Evolutionary conservation across 2,888 invertebrate genomes (phyloP).

Genomic region (Aphrophora alni): DNA sequence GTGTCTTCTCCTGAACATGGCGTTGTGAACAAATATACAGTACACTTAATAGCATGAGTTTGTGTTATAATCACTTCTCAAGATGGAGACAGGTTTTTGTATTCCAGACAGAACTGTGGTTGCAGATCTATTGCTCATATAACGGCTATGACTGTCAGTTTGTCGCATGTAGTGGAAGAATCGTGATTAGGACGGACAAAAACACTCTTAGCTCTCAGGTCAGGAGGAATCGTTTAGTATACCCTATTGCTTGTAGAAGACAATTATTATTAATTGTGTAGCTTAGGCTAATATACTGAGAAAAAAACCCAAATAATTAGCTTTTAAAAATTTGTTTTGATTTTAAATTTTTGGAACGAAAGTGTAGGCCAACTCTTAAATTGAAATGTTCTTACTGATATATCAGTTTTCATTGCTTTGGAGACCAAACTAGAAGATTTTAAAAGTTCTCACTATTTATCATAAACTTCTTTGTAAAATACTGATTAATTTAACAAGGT

Average conservation of each 20-base stretch:
- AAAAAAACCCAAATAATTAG: too few relatives aligned
- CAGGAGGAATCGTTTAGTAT: neutral
- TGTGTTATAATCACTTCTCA: neutral
- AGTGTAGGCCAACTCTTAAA: too few relatives aligned
- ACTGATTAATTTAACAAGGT: too few relatives aligned
- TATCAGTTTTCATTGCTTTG: too few relatives aligned
- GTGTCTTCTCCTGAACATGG: neutral
- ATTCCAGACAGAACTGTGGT: neutral
- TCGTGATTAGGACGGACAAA: neutral
- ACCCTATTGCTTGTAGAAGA: neutral
- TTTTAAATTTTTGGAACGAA: too few relatives aligned
- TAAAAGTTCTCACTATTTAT: too few relatives aligned
- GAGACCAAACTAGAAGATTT: too few relatives aligned
- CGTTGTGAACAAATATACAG: neutral
- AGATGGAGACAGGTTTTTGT: neutral
- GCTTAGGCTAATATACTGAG: too few relatives aligned
- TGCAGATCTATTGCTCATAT: neutral
- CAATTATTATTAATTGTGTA: too few relatives aligned
- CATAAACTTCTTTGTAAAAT: too few relatives aligned
- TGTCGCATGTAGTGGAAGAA: constrained; percentile 1
- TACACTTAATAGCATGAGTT: neutral
- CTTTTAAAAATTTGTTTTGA: too few relatives aligned
- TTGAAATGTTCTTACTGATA: too few relatives aligned
- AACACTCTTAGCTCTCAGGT: neutral
- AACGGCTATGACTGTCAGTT: neutral